Base-by-base conservation (phyloP, 2,797 vertebrate species). In the Rhinella marina region DNA sequence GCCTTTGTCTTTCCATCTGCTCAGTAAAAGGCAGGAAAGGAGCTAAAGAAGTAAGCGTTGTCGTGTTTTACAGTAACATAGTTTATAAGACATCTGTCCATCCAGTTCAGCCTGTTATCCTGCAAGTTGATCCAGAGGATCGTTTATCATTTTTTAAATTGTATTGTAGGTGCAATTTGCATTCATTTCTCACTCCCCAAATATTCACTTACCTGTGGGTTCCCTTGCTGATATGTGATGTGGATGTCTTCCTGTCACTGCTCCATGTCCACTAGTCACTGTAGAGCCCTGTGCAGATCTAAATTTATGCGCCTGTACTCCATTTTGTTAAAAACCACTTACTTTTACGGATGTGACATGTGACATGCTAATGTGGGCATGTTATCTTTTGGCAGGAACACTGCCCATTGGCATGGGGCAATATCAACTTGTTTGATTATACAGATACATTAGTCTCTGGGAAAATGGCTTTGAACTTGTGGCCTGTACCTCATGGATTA, bases 381-480 rank as follows among this genome's bases (percentile, higher is more conserved):
- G 66, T 68, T 56, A 9, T 82, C 90, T 92, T 87, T 92, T 91
- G 92, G 72, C 92, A 99, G 98, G 98, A 99, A 90, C 98, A 99
- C 90, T 99, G 98, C 92, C 98, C 98, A 2, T 93, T 99, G 90
- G 97, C 97, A 80, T 99, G 98, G 98, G 98, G 98, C 88, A 99
- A 99, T 88, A 95, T 99, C 93, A 99, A 99, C 92, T 93, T 99
- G 92, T 99, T 99, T 92, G 98, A 99, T 94, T 99, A 99, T 90
- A 99, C 97, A 72, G 97, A 98, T 93, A 99, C 96, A 81, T 93
- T 99, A 77, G 98, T 99, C 85, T 97, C 97, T 89, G 97, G 97
- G 91, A 99, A 99, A 94, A 98, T 99, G 97, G 98, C 98, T 92
- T 94, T 99, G 92, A 99, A 98, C 94, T 96, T 99, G 90, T 99